Evolutionary conservation across 2,888 invertebrate genomes (phyloP).

Genomic region (Epirrita christyi): DNA sequence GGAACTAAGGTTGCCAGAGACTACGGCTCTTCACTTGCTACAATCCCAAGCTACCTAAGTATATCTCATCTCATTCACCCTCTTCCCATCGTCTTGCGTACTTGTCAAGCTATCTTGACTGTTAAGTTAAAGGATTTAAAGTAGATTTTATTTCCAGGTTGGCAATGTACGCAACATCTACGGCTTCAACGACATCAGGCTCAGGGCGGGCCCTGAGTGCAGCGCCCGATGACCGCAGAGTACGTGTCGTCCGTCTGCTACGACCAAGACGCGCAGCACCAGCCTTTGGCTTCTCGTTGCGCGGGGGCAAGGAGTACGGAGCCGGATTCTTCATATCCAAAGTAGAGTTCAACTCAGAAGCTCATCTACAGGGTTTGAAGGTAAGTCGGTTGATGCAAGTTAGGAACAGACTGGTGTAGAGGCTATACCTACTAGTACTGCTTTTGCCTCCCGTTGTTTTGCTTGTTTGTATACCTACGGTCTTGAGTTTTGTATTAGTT

Average conservation of each 20-base stretch:
- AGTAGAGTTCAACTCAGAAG: slow-evolving; percentile 94
- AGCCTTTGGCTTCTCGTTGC: slow-evolving; percentile 92
- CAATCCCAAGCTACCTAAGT: too few species aligned
- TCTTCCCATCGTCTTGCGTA: too few species aligned
- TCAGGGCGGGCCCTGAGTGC: slow-evolving; percentile 60
- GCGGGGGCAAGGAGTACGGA: slow-evolving; percentile 95
- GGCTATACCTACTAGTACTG: too few species aligned
- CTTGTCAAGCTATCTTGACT: too few species aligned
- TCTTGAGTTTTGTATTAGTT: too few species aligned
- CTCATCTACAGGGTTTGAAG: slow-evolving; percentile 93
- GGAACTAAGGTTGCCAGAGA: slow-evolving; percentile 4
- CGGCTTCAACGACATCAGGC: slow-evolving; percentile 71
- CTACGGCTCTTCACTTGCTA: too few species aligned
- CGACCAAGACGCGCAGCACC: slow-evolving; percentile 80
- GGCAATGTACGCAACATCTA: slow-evolving; percentile 72
- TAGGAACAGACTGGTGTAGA: too few species aligned
- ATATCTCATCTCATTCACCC: too few species aligned
- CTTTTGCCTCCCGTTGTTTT: too few species aligned
- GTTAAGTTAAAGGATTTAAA: too few species aligned
- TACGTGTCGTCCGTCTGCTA: slow-evolving; percentile 73
- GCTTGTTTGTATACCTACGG: too few species aligned
- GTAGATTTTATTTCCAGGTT: slow-evolving; percentile 16
- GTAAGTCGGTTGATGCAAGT: slow-evolving; percentile 77
- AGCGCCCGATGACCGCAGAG: slow-evolving; percentile 60
- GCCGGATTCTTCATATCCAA: slow-evolving; percentile 97